A percentile compares a stretch with the other conserved stretches of the same genome.
These are phyloP conservation scores for Anoncus sp. DNA, from an alignment of 2,888 invertebrate genomes.

Conservation along the genomic window DNA sequence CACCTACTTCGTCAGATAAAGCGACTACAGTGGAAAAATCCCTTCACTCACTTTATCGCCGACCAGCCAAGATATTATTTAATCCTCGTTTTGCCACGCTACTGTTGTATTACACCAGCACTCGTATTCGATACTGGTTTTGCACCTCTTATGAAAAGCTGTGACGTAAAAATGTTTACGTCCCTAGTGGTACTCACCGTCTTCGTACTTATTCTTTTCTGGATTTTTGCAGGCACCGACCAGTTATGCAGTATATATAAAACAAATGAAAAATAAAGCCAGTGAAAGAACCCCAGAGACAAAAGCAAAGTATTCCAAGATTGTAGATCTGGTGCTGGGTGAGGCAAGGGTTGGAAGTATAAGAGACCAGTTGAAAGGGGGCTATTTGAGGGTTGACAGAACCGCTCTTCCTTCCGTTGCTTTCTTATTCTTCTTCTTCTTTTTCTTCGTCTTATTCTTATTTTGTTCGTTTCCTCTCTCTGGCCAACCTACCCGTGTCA, in stretches of 20 bases:
- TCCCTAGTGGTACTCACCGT: conserved; percentile 15
- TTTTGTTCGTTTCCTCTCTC: conserved; percentile 20
- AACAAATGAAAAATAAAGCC: conserved; percentile 57
- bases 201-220: conserved; percentile 39
- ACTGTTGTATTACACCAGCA: background rate
- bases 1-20: conserved; percentile 51
- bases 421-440: conserved; percentile 22
- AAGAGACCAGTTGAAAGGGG: conserved; percentile 33
- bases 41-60: conserved; percentile 41
- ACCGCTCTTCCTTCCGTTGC: conserved; percentile 12
- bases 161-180: conserved; percentile 59
- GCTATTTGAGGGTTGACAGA: conserved; percentile 29
- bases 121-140: conserved; percentile 26
- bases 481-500: conserved; percentile 2
- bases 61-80: conserved; percentile 15
- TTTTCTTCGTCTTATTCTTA: conserved; percentile 25
- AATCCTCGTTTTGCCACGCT: conserved; percentile 1
- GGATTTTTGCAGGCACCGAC: conserved; percentile 44
- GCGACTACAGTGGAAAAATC: conserved; percentile 43
- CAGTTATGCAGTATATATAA: conserved; percentile 40
- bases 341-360: conserved; percentile 18
- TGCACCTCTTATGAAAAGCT: conserved; percentile 38
- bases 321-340: conserved; percentile 8
- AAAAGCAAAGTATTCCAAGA: conserved; percentile 43
- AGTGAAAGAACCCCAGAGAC: conserved; percentile 33